These are phyloP conservation scores for Drosophila repletoides DNA, from an alignment of 1,140 invertebrate species.

Conservation along the genomic window DNA sequence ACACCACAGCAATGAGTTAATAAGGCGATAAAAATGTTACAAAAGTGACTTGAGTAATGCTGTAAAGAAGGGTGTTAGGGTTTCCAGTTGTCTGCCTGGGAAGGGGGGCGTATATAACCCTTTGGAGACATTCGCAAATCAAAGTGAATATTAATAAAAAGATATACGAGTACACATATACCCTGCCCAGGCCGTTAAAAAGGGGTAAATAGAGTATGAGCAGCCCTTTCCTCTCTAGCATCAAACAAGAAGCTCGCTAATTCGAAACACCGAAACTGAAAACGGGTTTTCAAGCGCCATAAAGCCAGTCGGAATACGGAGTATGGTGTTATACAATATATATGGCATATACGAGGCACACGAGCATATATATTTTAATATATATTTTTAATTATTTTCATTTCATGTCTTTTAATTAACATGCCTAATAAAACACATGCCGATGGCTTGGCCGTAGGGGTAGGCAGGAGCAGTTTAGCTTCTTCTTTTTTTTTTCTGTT, in stretches of 20 bases:
- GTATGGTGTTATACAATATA: background rate
- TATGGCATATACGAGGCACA: slow-evolving; percentile 1
- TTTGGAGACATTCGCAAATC: slow-evolving; percentile 21
- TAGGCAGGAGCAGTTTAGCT: background rate
- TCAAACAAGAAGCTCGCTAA: background rate
- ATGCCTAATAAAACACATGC: slow-evolving; percentile 81
- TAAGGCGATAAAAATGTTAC: slow-evolving; percentile 63
- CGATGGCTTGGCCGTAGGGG: slow-evolving; percentile 20
- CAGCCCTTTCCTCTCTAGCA: background rate
- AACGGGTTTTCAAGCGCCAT: slow-evolving; percentile 13
- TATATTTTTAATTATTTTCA: slow-evolving; percentile 80
- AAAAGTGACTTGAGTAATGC: background rate
- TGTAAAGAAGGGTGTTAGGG: background rate
- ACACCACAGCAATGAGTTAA: slow-evolving; percentile 77
- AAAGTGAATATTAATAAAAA: slow-evolving; percentile 9
- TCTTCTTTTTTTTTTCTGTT: too few species aligned
- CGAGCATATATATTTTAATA: slow-evolving; percentile 45
- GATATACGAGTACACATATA: background rate
- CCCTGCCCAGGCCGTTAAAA: too few species aligned
- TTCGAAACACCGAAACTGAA: slow-evolving; percentile 9
- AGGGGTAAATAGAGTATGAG: too few species aligned
- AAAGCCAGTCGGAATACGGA: slow-evolving; percentile 14
- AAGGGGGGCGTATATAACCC: background rate
- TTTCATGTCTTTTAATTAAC: slow-evolving; percentile 82
- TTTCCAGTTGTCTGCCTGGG: background rate